Conservation (phyloP, 2,888 invertebrate species). For the Habroteleia sp. region DNA sequence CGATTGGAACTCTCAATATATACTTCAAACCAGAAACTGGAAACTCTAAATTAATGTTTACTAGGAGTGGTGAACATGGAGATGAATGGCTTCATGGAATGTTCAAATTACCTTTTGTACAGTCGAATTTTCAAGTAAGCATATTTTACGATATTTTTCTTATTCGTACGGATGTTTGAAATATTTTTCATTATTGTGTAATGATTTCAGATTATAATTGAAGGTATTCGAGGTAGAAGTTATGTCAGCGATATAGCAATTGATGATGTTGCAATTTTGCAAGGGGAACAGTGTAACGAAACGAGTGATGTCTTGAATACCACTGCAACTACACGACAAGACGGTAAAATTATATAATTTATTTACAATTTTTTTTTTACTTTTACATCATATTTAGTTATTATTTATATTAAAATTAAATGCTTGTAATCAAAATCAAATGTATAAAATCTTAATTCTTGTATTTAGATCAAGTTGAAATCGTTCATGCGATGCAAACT, state of each 20-base stretch:
- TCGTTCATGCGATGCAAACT: conserved; percentile 73
- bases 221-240: conserved; percentile 86
- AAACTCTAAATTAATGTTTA: conserved; percentile 83
- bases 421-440: no score
- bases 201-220: conserved; percentile 86
- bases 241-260: conserved; percentile 90
- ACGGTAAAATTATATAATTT: no score
- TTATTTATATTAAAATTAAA: no score
- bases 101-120: conserved; percentile 80
- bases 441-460: no score
- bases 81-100: conserved; percentile 85
- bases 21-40: conserved; percentile 82
- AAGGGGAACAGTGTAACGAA: conserved; percentile 83
- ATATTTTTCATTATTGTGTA: conserved; percentile 1
- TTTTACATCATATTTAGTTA: no score
- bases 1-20: conserved; percentile 80
- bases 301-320: conserved; percentile 62
- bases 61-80: conserved; percentile 86
- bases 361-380: no score
- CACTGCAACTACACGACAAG: conserved; percentile 56
- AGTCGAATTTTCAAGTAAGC: conserved; percentile 75
- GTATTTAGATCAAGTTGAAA: conserved; percentile 76
- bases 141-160: no score
- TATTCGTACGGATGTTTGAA: no score
- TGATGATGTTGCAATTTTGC: conserved; percentile 88